Percentiles rank a stretch among this genome's conserved stretches.
Evolutionary conservation across 2,888 invertebrate genomes (phyloP).

Genomic region (Hemithea aestivaria): DNA sequence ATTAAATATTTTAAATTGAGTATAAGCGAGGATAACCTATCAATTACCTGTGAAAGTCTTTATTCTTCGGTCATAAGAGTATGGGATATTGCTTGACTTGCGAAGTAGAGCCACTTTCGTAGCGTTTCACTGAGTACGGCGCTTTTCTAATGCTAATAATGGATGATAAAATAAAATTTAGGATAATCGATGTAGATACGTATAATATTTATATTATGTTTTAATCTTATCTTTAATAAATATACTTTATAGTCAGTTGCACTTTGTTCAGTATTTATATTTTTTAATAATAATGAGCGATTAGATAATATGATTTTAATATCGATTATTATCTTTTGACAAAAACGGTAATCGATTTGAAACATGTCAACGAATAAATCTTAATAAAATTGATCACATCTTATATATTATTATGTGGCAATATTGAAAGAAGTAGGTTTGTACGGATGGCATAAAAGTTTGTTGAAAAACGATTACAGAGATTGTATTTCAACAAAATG

Average conservation of each 20-base stretch:
- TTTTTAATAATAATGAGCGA: no score
- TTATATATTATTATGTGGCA: constrained; percentile 73
- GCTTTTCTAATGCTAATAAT: no score
- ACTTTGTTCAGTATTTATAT: no score
- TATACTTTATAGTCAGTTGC: no score
- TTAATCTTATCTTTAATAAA: no score
- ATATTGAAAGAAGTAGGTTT: constrained; percentile 46
- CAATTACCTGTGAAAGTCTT: constrained; percentile 29
- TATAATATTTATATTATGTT: no score
- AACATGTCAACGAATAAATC: constrained; percentile 70
- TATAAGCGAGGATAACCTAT: constrained; percentile 24
- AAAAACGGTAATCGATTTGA: constrained; percentile 51
- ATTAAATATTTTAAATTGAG: constrained; percentile 27
- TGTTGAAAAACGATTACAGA: no score
- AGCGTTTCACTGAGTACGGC: constrained; percentile 1
- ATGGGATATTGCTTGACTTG: constrained; percentile 3
- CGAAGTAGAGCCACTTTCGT: constrained; percentile 9
- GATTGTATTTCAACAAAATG: no score
- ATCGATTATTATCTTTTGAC: constrained; percentile 59
- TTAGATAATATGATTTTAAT: no score
- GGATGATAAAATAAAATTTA: no score
- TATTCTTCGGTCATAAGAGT: constrained; percentile 27
- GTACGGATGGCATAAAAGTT: constrained; percentile 48
- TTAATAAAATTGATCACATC: constrained; percentile 74
- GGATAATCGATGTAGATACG: no score